phyloP scores from a whole-genome alignment of 2,888 invertebrate species.

The Oligia fasciuncula region DNA sequence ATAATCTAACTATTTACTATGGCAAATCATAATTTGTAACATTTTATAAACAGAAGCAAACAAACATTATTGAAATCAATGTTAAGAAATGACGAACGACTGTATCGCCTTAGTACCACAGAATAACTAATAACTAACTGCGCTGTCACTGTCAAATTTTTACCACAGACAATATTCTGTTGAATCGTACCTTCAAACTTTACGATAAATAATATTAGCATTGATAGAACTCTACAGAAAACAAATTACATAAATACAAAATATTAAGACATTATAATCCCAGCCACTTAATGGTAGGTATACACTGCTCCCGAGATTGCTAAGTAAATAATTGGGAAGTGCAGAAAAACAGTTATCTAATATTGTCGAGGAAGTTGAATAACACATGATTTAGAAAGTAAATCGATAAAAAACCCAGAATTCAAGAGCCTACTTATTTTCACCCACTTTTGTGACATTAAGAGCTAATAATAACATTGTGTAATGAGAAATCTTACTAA shows the following conservation, averaged over 20 bases:
- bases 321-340: background rate
- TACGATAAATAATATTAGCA: too few species aligned
- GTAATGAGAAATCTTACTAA: slow-evolving; percentile 4
- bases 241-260: background rate
- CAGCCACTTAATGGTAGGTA: background rate
- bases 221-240: background rate
- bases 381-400: slow-evolving; percentile 29
- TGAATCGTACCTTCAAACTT: too few species aligned
- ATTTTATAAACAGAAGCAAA: background rate
- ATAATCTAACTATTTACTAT: background rate
- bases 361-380: slow-evolving; percentile 30
- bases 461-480: slow-evolving; percentile 1
- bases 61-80: background rate
- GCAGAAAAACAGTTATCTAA: background rate
- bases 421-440: slow-evolving; percentile 18
- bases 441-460: slow-evolving; percentile 27
- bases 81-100: background rate
- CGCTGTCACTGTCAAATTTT: too few species aligned
- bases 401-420: slow-evolving; percentile 20
- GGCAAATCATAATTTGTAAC: background rate
- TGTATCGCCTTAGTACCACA: too few species aligned
- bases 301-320: background rate
- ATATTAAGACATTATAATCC: background rate
- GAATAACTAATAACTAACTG: too few species aligned
- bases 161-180: too few species aligned